Percentiles rank a stretch among this genome's conserved stretches.
phyloP scores from a whole-genome alignment of 1,140 invertebrate genomes.

The Lepidurus packardi region DNA sequence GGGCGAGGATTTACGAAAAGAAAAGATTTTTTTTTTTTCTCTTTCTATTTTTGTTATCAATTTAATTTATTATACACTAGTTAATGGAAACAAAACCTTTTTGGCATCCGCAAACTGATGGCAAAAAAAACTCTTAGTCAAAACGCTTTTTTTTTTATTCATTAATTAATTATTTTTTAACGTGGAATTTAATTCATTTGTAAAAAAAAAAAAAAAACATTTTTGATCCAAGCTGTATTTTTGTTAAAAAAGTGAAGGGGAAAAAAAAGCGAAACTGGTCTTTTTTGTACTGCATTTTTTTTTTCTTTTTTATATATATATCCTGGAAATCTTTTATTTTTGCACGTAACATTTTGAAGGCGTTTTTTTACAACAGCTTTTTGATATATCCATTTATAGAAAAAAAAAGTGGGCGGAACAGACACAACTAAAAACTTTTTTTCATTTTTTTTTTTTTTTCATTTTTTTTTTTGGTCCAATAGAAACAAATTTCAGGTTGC shows the following conservation, averaged over 20 bases:
- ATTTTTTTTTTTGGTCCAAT: neutral
- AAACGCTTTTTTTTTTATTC: neutral
- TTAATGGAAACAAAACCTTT: slow-evolving; percentile 16
- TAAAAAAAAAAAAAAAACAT: neutral
- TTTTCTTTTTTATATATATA: slow-evolving; percentile 3
- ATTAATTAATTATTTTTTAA: neutral
- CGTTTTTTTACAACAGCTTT: too few relatives aligned
- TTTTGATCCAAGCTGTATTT: neutral
- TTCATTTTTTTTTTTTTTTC: too few relatives aligned
- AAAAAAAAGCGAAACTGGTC: slow-evolving; percentile 12
- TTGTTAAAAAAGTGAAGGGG: slow-evolving; percentile 6
- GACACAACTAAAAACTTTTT: too few relatives aligned
- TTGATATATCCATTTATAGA: too few relatives aligned
- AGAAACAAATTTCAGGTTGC: slow-evolving; percentile 15
- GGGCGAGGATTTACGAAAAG: neutral
- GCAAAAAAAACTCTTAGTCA: slow-evolving; percentile 19
- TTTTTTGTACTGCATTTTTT: neutral
- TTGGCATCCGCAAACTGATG: neutral
- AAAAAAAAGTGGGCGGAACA: too few relatives aligned
- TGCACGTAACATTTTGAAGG: neutral
- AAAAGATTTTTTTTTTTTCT: neutral
- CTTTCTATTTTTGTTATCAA: slow-evolving; percentile 8
- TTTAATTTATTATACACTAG: slow-evolving; percentile 22
- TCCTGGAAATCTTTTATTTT: slow-evolving; percentile 12
- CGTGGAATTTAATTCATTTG: neutral